These are phyloP conservation scores for Nectonema munidae DNA, from an alignment of 2,888 invertebrate species.

Conservation along the genomic window DNA sequence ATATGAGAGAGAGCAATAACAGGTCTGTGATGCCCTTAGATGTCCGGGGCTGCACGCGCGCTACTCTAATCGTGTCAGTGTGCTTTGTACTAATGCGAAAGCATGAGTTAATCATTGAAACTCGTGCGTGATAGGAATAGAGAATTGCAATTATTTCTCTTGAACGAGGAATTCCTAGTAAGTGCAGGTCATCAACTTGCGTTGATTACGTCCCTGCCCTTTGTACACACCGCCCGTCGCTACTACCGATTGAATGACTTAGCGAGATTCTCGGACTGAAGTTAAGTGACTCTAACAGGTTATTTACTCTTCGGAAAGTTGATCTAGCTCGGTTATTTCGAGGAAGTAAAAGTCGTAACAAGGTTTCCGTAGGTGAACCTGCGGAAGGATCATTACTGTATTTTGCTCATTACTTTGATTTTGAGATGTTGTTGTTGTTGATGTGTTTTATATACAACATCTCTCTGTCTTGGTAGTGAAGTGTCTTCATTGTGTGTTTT, in stretches of 20 bases:
- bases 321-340: constrained; percentile 32
- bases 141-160: constrained; percentile 31
- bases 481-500: too few species aligned
- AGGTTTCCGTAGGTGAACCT: constrained; percentile 35
- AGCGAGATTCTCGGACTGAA: constrained; percentile 29
- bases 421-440: too few species aligned
- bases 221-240: constrained; percentile 39
- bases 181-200: constrained; percentile 35
- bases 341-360: constrained; percentile 34
- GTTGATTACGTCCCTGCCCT: constrained; percentile 37
- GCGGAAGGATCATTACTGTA: constrained; percentile 26
- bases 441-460: too few species aligned
- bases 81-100: constrained; percentile 17
- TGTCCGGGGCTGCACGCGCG: constrained; percentile 33
- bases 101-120: constrained; percentile 33
- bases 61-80: constrained; percentile 33
- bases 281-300: constrained; percentile 15
- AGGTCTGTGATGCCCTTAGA: constrained; percentile 36
- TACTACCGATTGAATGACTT: constrained; percentile 36
- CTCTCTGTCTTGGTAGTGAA: too few species aligned
- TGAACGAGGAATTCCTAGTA: constrained; percentile 37
- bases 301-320: constrained; percentile 27
- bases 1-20: too few species aligned
- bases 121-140: constrained; percentile 36
- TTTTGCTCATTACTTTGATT: too few species aligned